Percentiles rank a stretch among this genome's conserved stretches.
Evolutionary conservation across 2,113 vertebrate genomes (phyloP).

Genomic region (Nansenia antarctica): DNA sequence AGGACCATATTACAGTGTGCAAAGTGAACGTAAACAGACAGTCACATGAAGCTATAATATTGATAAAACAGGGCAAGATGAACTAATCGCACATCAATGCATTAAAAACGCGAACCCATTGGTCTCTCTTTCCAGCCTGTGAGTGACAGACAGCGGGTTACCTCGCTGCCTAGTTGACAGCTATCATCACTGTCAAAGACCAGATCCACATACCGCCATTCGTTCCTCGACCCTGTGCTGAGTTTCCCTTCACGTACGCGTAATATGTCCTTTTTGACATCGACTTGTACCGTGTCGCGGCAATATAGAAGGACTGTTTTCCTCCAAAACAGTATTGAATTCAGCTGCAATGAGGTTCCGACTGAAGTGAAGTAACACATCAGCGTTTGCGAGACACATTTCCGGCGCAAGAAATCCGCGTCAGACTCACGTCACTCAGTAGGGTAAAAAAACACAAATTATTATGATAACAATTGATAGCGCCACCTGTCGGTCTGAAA

Average conservation of each 20-base stretch:
- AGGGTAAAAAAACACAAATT: too few species aligned
- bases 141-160: too few species aligned
- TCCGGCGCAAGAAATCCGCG: slow-evolving; percentile 58
- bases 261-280: slow-evolving; percentile 34
- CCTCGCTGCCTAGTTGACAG: too few species aligned
- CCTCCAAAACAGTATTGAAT: neutral
- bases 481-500: too few species aligned
- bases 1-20: neutral
- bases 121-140: too few species aligned
- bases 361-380: slow-evolving; percentile 57
- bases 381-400: slow-evolving; percentile 37
- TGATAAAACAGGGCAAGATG: neutral
- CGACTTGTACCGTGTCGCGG: slow-evolving; percentile 8
- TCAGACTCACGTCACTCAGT: too few species aligned
- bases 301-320: neutral
- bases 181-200: neutral
- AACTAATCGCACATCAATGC: neutral
- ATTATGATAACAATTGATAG: too few species aligned
- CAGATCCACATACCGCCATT: slow-evolving; percentile 66
- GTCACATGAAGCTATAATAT: neutral
- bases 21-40: neutral
- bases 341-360: neutral
- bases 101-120: too few species aligned
- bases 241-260: slow-evolving; percentile 10
- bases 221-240: slow-evolving; percentile 26